Evolutionary conservation across 2,113 vertebrate species (phyloP), one percentile per base, ranked within the genome.

Genomic region (Cheirogaleus medius): DNA sequence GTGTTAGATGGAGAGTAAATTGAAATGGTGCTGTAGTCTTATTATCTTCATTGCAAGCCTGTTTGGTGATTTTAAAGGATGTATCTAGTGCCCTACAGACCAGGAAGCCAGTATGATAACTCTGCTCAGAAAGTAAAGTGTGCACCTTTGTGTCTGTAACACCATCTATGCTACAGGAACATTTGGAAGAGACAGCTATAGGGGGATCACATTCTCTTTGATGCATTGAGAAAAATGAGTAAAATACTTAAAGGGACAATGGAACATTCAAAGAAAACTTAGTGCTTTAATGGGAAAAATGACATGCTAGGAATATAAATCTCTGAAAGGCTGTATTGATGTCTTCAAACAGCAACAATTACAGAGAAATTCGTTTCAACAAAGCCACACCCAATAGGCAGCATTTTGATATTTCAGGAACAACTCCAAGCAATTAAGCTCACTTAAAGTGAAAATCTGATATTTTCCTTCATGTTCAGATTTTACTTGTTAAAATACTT

Each of bases 371-470:
- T 64, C 63, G 15, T 98, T 98, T 98, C 96, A 97, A 86, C 90
- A 96, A 98, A 98, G 98, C 97, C 96, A 98, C 81, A 77, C 92
- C 96, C 71, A 98, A 93, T 68, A 97, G 97, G 98, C 98, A 98
- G 98, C 98, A 98, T 98, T 96, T 98, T 87, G 93, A 98, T 98
- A 98, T 97, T 98, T 98, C 98, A 99, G 99, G 99, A 99, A 99
- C 99, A 98, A 98, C 97, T 99, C 97, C 98, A 99, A 98, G 99
- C 98, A 98, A 98, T 98, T 98, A 98, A 98, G 98, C 98, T 99
- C 97, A 99, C 98, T 98, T 99, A 99, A 99, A 99, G 99, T 99
- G 99, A 99, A 98, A 98, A 98, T 99, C 96, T 97, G 96, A 44
- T 97, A 98, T 97, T 96, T 94, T 98, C 96, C 96, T 92, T 97